These are phyloP conservation scores for Chelonus formosanus DNA, from an alignment of 2,888 invertebrate genomes.

Conservation along the genomic window DNA sequence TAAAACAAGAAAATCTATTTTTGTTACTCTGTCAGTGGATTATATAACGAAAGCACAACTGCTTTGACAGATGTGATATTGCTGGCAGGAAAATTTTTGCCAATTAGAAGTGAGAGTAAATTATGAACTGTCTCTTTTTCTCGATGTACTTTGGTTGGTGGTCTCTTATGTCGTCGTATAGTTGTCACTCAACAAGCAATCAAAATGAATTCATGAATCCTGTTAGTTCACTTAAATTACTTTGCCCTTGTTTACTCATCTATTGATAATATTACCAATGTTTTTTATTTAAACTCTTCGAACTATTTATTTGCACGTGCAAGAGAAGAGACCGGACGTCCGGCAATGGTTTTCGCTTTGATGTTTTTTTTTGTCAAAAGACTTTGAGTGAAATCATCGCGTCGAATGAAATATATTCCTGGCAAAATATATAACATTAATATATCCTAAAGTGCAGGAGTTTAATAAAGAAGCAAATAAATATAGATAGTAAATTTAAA, in stretches of 20 bases:
- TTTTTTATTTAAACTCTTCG: conserved; percentile 5
- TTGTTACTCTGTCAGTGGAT: neutral
- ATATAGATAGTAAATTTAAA: neutral
- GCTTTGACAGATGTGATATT: conserved; percentile 58
- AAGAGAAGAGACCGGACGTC: conserved; percentile 53
- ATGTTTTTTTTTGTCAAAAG: conserved; percentile 55
- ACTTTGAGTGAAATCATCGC: conserved; percentile 46
- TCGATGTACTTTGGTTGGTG: conserved; percentile 60
- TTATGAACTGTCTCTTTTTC: conserved; percentile 58
- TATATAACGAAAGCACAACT: conserved; percentile 32
- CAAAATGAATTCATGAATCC: conserved; percentile 44
- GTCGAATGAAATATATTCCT: conserved; percentile 57
- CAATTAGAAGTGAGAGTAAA: conserved; percentile 63
- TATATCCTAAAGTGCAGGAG: too few species aligned
- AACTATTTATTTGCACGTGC: neutral
- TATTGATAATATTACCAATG: too few species aligned
- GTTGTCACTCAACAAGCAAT: conserved; percentile 55
- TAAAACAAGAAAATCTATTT: neutral
- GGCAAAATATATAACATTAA: too few species aligned
- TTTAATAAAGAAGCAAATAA: neutral
- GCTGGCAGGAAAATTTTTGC: conserved; percentile 64
- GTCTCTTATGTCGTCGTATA: conserved; percentile 56
- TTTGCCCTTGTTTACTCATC: too few species aligned
- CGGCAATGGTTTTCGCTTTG: conserved; percentile 53
- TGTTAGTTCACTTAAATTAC: neutral